Base-by-base conservation (phyloP, 1,140 invertebrate species). In the Macrostomum lignano region DNA sequence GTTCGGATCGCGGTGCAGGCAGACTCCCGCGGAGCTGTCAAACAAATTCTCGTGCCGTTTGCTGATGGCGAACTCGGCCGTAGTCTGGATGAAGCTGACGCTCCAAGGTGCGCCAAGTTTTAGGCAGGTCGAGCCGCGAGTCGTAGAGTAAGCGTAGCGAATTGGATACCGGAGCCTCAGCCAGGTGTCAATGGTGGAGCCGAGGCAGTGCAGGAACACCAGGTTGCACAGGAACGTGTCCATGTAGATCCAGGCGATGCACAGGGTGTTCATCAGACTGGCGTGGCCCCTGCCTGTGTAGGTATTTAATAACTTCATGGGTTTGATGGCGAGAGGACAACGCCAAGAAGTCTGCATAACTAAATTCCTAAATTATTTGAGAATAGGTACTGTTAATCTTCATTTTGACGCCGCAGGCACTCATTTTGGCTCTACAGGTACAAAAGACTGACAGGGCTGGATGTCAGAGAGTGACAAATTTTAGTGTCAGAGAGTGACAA, bases 201-300 rank as follows among this genome's bases (percentile, higher is more conserved):
- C 26, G 9, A 28, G 26, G 19, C 15, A 17, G 19, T 28, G 26
- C 3, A 28, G 26, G 9, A 28, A 15, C 3, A 28, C 7, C 5
- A 28, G 14, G 19, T 28, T 28, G 19, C 26, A 28, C 3, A 28
- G 26, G 14, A 28, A 28, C 5, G 26, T 28, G 26, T 28, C 26
- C 9, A 28, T 15, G 19, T 28, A 28, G 9, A 17, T 28, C 26
- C 26, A 28, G 26, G 26, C 15, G 7, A 28, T 17, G 19, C 26
- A 28, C 26, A 28, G 15, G 4, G 19, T 28, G 19, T 28, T n/a
- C n/a, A n/a, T n/a, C n/a, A n/a, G n/a, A n/a, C n/a, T n/a, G n/a
- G n/a, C n/a, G n/a, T n/a, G n/a, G n/a, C n/a, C n/a, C n/a, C n/a
- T n/a, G n/a, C n/a, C n/a, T n/a, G n/a, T n/a, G n/a, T n/a, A n/a